These are phyloP conservation scores for Temnothorax ravouxi DNA, from an alignment of 2,888 invertebrate species.

Conservation along the genomic window DNA sequence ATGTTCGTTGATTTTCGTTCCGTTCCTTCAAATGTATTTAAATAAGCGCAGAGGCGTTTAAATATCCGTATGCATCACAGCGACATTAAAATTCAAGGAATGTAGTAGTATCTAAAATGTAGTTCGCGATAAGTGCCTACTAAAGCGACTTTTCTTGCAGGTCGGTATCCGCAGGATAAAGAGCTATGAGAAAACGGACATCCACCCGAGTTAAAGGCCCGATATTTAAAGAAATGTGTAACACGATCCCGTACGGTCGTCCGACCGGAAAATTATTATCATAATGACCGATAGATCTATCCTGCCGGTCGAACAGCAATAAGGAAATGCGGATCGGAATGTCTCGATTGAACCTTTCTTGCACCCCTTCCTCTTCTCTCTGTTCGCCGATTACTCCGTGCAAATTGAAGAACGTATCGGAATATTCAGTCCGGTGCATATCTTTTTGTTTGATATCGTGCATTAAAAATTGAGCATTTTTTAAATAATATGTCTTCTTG, in stretches of 20 bases:
- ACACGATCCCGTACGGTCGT: conserved; percentile 70
- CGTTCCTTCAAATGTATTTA: conserved; percentile 6
- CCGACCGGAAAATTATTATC: conserved; percentile 83
- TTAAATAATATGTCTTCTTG: conserved; percentile 21
- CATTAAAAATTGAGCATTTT: conserved; percentile 56
- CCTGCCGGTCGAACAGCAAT: conserved; percentile 79
- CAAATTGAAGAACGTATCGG: conserved; percentile 69
- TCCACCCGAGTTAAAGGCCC: conserved; percentile 24
- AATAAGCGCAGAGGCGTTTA: neutral
- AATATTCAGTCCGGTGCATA: conserved; percentile 65
- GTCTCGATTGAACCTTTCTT: conserved; percentile 78
- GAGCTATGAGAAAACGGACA: conserved; percentile 18
- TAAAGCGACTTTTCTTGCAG: neutral
- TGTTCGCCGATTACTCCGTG: conserved; percentile 69
- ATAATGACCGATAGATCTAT: conserved; percentile 81
- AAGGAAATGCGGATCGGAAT: conserved; percentile 84
- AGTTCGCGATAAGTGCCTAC: neutral
- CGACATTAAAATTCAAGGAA: conserved; percentile 3
- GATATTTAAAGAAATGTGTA: conserved; percentile 68
- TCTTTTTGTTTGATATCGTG: conserved; percentile 70
- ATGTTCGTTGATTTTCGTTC: neutral
- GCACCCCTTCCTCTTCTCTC: conserved; percentile 41
- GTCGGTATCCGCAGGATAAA: neutral
- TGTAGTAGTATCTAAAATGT: neutral
- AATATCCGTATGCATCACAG: neutral